Base-by-base conservation (phyloP, 2,888 invertebrate species). In the Diplolepis rosae region DNA sequence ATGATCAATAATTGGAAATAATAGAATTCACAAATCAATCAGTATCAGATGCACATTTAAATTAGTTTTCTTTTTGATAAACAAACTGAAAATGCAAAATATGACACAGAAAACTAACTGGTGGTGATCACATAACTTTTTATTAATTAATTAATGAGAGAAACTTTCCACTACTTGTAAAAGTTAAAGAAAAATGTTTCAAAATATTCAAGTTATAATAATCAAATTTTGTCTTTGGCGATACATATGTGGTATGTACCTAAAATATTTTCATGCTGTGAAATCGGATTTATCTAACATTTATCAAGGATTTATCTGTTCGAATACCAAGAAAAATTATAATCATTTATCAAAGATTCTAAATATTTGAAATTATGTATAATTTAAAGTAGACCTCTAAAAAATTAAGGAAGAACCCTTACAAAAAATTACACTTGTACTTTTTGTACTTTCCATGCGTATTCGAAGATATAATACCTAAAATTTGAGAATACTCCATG, bases 151-250 rank as follows among this genome's bases (percentile, higher is more conserved):
- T 39, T 65, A 11, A 22, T 11, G 6, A 48, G 24, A 15, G 2
- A 30, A 52, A 52, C 15, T 52, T n/a, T n/a, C n/a, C n/a, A n/a
- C n/a, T n/a, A n/a, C n/a, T n/a, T n/a, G n/a, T n/a, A n/a, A n/a
- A n/a, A n/a, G 7, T 51, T 51, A 13, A 24, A 6, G n/a, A 3
- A 51, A 51, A 51, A 51, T 13, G 24, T 51, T 27, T 13, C 27
- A 30, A 52, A 52, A 5, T 52, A 4, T 28, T 61, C 39, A 67
- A 51, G 24, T 54, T 52, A 15, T 28, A 48, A 39, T 13, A 42
- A 52, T 65, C 56, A 45, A 71, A 56, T 67, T 42, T 39, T 32
- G 6, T 56, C 2, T 51, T 45, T 50, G 11, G n/a, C n/a, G n/a
- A n/a, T n/a, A n/a, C n/a, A n/a, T n/a, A n/a, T n/a, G n/a, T n/a